Percentiles rank a stretch among this genome's conserved stretches.
phyloP scores from a whole-genome alignment of 2,888 invertebrate genomes.

The Nesidiocoris tenuis region DNA sequence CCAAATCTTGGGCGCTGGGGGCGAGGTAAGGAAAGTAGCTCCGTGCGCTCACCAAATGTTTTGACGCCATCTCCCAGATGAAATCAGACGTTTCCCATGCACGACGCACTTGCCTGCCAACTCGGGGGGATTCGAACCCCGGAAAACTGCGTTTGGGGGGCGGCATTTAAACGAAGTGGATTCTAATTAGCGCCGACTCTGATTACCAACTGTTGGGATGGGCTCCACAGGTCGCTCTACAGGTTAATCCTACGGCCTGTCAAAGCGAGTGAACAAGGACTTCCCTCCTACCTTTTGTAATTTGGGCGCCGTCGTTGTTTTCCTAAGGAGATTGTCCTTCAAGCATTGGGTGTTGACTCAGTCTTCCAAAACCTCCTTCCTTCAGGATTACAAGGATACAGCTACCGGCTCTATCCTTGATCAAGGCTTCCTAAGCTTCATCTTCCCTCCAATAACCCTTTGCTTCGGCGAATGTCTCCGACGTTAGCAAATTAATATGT shows the following conservation, averaged over 20 bases:
- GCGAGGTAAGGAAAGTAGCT: too few relatives aligned
- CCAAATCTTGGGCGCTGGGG: too few relatives aligned
- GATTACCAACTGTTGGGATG: constrained; percentile 13
- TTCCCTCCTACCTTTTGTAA: constrained; percentile 30
- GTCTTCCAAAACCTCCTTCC: constrained; percentile 2
- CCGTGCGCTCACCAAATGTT: too few relatives aligned
- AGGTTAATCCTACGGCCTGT: constrained; percentile 38
- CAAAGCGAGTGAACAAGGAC: constrained; percentile 33
- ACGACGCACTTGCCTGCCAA: too few relatives aligned
- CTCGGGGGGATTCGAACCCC: too few relatives aligned
- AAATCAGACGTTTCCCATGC: too few relatives aligned
- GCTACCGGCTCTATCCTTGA: background rate
- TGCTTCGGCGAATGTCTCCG: background rate
- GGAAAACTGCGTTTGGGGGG: too few relatives aligned
- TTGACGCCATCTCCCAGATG: too few relatives aligned
- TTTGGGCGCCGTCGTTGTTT: constrained; percentile 34
- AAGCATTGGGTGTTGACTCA: constrained; percentile 26
- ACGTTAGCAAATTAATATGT: background rate
- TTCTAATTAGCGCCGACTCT: constrained; percentile 34
- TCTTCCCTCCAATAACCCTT: background rate
- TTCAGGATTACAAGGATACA: background rate
- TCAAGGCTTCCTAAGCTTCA: background rate
- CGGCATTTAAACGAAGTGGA: constrained; percentile 30
- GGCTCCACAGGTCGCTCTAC: constrained; percentile 25
- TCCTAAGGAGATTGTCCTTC: constrained; percentile 41